phyloP scores from a whole-genome alignment of 2,888 invertebrate genomes.

The Tipula lateralis region DNA sequence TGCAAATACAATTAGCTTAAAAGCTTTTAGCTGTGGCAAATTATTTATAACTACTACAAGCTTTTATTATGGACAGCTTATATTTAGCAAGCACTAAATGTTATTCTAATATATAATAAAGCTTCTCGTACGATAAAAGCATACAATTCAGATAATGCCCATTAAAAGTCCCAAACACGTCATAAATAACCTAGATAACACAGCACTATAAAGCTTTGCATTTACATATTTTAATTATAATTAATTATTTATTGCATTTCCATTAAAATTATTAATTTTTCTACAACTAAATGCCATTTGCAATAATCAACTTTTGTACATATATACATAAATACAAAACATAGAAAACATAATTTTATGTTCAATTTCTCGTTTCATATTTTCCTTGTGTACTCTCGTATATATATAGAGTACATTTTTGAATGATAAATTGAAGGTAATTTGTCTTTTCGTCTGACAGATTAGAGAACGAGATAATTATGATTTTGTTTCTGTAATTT shows the following conservation, averaged over 20 bases:
- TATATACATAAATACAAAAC: background rate
- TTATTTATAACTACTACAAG: too few species aligned
- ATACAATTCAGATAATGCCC: too few species aligned
- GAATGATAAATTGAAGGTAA: background rate
- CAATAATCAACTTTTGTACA: background rate
- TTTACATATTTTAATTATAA: background rate
- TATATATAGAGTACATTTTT: background rate
- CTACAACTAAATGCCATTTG: background rate
- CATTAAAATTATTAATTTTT: background rate
- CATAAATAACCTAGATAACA: too few species aligned
- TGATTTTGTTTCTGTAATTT: background rate
- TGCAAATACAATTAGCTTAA: too few species aligned
- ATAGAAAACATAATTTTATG: background rate
- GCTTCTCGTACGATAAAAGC: too few species aligned
- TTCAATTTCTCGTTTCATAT: background rate
- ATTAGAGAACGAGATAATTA: background rate
- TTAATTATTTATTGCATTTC: background rate
- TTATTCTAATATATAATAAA: too few species aligned
- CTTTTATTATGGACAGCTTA: too few species aligned
- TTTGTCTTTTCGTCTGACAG: background rate
- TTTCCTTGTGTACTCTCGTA: background rate
- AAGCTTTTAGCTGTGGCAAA: too few species aligned
- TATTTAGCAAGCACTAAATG: too few species aligned
- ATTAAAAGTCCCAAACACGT: too few species aligned
- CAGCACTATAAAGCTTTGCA: background rate